Evolutionary conservation across 2,888 invertebrate genomes (phyloP).

Genomic region (Bimastos eiseni): DNA sequence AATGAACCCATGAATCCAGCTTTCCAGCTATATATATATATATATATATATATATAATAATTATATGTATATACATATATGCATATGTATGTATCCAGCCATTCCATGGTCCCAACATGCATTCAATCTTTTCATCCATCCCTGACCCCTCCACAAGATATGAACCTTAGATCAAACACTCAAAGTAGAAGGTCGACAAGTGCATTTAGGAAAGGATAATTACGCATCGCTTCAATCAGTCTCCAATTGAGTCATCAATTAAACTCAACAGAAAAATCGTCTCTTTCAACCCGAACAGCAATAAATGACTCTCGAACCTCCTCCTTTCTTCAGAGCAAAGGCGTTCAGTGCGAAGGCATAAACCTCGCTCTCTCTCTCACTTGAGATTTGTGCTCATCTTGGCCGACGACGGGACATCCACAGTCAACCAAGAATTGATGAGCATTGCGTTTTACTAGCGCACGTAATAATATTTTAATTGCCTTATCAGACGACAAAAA

Average conservation of each 20-base stretch:
- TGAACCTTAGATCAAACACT: no score
- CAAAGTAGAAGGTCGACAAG: background rate
- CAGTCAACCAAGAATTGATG: background rate
- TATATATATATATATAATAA: no score
- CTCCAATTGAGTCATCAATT: background rate
- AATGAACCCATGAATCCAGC: no score
- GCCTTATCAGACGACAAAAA: background rate
- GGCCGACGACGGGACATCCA: background rate
- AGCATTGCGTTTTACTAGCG: background rate
- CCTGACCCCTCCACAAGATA: no score
- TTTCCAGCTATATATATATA: no score
- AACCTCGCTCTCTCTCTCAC: background rate
- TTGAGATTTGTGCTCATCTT: background rate
- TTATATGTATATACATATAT: no score
- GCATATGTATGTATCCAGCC: no score
- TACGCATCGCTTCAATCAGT: background rate
- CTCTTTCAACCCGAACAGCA: background rate
- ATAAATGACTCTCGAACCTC: background rate
- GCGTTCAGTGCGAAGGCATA: background rate
- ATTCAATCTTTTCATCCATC: no score
- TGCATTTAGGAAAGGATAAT: background rate
- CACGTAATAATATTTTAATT: background rate
- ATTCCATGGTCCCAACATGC: no score
- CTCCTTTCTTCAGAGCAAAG: background rate
- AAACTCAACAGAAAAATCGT: background rate